These are phyloP conservation scores for Paramormyrops kingsleyae DNA, from an alignment of 2,113 vertebrate species.

Conservation along the genomic window DNA sequence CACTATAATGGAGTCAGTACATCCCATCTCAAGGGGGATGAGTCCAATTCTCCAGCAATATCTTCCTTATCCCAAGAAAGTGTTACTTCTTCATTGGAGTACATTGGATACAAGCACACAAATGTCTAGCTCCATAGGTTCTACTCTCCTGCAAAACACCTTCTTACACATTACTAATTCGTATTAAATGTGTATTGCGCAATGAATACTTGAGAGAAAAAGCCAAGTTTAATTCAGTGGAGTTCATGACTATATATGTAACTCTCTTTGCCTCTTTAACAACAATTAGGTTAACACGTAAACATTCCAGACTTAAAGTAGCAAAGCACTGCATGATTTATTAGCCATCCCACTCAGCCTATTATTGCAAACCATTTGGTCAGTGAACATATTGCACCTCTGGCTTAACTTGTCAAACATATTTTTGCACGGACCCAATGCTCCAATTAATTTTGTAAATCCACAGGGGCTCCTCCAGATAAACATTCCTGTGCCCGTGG, in stretches of 20 bases:
- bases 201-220: background rate
- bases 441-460: constrained; percentile 9
- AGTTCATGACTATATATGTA: background rate
- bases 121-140: background rate
- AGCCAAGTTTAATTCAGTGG: background rate
- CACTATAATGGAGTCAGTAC: background rate
- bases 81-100: background rate
- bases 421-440: background rate
- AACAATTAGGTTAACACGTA: background rate
- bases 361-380: background rate
- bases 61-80: background rate
- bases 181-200: background rate
- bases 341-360: background rate
- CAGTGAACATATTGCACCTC: background rate
- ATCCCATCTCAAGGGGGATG: background rate
- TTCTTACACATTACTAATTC: background rate
- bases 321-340: background rate
- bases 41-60: background rate
- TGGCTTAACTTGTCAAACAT: background rate
- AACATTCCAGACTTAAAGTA: background rate
- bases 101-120: background rate
- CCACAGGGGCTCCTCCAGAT: constrained; percentile 16
- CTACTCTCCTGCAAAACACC: background rate
- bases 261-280: background rate
- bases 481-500: constrained; percentile 1